A percentile compares a stretch with the other conserved stretches of the same genome.
phyloP scores from a whole-genome alignment of 1,140 invertebrate genomes.

The Ridgeia piscesae region DNA sequence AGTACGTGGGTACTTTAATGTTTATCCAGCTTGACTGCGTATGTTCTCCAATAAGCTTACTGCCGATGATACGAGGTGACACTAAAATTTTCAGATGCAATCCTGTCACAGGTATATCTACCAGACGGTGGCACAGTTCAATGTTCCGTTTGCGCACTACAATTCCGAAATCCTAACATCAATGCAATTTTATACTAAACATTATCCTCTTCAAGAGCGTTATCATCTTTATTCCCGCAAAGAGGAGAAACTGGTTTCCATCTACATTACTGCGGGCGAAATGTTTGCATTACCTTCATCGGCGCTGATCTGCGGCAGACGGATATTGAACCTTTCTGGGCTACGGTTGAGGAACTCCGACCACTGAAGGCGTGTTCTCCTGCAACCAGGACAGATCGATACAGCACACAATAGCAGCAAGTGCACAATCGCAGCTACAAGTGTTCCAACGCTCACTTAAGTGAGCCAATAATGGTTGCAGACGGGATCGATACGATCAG shows the following conservation, averaged over 20 bases:
- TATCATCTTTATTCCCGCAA: no score
- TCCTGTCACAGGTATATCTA: no score
- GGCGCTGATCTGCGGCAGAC: conserved; percentile 43
- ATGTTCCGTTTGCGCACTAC: no score
- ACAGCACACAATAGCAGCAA: not conserved
- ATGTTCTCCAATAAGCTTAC: not conserved
- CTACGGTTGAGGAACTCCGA: conserved; percentile 49
- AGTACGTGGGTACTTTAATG: not conserved
- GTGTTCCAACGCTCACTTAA: not conserved
- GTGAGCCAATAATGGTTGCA: not conserved
- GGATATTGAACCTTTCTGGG: conserved; percentile 48
- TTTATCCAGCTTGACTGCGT: not conserved
- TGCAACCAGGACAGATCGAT: not conserved
- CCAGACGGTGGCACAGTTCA: no score
- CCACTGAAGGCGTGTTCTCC: conserved; percentile 41
- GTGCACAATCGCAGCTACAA: not conserved
- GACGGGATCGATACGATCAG: not conserved
- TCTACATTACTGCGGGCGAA: not conserved
- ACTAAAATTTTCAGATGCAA: no score
- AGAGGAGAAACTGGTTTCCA: no score
- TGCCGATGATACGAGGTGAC: not conserved
- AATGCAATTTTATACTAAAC: no score
- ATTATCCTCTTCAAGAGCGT: no score
- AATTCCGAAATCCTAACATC: no score
- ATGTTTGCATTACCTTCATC: conserved; percentile 30